phyloP scores from a whole-genome alignment of 1,140 invertebrate species.

The Bicyclus anynana region DNA sequence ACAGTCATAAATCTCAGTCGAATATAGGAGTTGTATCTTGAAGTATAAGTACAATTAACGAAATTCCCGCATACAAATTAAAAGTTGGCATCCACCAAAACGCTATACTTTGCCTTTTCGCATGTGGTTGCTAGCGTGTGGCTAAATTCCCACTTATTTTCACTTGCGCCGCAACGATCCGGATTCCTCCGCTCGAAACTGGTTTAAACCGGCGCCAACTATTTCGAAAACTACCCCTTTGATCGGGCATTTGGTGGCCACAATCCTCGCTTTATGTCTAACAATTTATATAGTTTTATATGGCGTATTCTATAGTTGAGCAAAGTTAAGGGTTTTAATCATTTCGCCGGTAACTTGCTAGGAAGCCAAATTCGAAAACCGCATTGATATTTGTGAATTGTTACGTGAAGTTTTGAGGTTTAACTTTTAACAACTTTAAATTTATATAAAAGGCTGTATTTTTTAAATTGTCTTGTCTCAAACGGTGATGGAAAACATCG shows the following conservation, averaged over 20 bases:
- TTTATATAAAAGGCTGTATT: too few relatives aligned
- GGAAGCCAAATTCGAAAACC: not conserved
- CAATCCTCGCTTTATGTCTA: conserved; percentile 28
- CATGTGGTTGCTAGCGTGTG: conserved; percentile 9
- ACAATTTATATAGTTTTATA: conserved; percentile 5
- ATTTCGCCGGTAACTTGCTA: not conserved
- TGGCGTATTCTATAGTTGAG: not conserved
- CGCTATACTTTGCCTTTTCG: conserved; percentile 16
- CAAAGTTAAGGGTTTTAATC: not conserved
- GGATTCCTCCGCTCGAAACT: conserved; percentile 33
- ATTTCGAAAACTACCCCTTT: conserved; percentile 48
- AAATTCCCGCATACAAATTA: conserved; percentile 10
- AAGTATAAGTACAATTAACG: not conserved
- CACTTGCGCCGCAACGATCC: conserved; percentile 32
- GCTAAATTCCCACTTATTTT: conserved; percentile 25
- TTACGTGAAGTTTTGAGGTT: not conserved
- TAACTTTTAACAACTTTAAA: too few relatives aligned
- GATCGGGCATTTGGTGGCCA: conserved; percentile 42
- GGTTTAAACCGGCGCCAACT: conserved; percentile 38
- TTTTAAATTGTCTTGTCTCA: too few relatives aligned
- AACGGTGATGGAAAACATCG: too few relatives aligned
- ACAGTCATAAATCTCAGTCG: not conserved
- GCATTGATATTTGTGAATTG: not conserved
- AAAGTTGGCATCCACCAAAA: conserved; percentile 3
- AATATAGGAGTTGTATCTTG: not conserved